Evolutionary conservation across 2,888 invertebrate genomes (phyloP).

Genomic region (Aphidoletes aphidimyza): DNA sequence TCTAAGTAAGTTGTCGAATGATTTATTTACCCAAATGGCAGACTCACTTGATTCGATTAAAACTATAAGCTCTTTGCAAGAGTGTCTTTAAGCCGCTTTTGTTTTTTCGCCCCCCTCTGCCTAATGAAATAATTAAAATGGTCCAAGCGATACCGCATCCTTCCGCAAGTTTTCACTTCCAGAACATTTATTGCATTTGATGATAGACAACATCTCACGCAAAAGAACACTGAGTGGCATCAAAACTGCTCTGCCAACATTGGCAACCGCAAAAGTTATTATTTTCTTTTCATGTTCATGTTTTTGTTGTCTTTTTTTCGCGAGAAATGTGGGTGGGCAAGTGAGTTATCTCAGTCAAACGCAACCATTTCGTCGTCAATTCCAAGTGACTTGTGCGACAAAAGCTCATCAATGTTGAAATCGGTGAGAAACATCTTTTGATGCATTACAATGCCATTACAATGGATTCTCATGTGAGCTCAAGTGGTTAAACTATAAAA

Average conservation of each 20-base stretch:
- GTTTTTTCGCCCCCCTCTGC: not conserved
- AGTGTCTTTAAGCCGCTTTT: not conserved
- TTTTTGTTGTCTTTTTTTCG: too few relatives aligned
- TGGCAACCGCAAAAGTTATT: too few relatives aligned
- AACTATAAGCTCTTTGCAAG: not conserved
- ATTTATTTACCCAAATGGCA: not conserved
- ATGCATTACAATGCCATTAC: not conserved
- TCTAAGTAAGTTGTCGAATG: not conserved
- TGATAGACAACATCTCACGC: not conserved
- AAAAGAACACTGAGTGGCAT: too few relatives aligned
- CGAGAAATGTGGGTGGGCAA: too few relatives aligned
- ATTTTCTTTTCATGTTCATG: too few relatives aligned
- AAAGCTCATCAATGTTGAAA: conserved; percentile 1
- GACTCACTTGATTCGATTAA: conserved; percentile 5
- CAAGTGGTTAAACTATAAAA: conserved; percentile 37
- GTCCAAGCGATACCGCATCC: not conserved
- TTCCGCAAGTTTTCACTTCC: not conserved
- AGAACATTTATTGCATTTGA: not conserved
- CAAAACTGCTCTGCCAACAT: too few relatives aligned
- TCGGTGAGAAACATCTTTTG: not conserved
- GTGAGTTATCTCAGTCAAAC: not conserved
- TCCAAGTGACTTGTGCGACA: not conserved
- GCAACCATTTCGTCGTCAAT: not conserved
- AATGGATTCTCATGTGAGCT: not conserved
- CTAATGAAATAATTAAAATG: not conserved